A percentile compares a stretch with the other conserved stretches of the same genome.
phyloP scores from a whole-genome alignment of 2,888 invertebrate species.

The Caenorhabditis japonica region DNA sequence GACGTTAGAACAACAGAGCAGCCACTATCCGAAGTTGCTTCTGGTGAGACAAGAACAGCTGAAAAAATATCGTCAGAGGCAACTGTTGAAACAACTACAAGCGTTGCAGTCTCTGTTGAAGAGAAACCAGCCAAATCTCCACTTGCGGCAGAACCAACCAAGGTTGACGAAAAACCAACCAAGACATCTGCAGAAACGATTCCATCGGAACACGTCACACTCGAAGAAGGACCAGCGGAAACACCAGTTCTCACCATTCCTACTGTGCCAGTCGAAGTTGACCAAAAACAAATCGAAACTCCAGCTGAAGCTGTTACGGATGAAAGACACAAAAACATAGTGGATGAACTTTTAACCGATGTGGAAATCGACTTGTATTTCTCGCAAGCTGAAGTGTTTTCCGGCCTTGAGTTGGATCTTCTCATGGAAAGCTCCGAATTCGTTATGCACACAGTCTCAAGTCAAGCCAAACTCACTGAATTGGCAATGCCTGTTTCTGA shows the following conservation, averaged over 20 bases:
- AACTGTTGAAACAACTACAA: too few relatives aligned
- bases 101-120: too few relatives aligned
- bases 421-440: conserved; percentile 4
- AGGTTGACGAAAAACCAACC: conserved; percentile 7
- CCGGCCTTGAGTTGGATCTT: conserved; percentile 3
- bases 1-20: too few relatives aligned
- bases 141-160: not conserved
- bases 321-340: conserved; percentile 1
- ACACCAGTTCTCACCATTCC: conserved; percentile 1
- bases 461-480: too few relatives aligned
- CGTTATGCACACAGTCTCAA: conserved; percentile 11
- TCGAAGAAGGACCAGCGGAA: not conserved
- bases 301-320: not conserved
- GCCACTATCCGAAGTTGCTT: not conserved
- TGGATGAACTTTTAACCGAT: conserved; percentile 1
- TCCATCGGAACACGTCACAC: not conserved
- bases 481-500: not conserved
- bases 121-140: conserved; percentile 13
- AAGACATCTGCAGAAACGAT: conserved; percentile 2
- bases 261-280: conserved; percentile 3
- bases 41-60: too few relatives aligned
- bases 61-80: too few relatives aligned
- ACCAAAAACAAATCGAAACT: conserved; percentile 9
- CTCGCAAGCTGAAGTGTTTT: too few relatives aligned
- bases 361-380: too few relatives aligned